Evolutionary conservation across 2,888 invertebrate genomes (phyloP).

Genomic region (Thereva nobilitata): DNA sequence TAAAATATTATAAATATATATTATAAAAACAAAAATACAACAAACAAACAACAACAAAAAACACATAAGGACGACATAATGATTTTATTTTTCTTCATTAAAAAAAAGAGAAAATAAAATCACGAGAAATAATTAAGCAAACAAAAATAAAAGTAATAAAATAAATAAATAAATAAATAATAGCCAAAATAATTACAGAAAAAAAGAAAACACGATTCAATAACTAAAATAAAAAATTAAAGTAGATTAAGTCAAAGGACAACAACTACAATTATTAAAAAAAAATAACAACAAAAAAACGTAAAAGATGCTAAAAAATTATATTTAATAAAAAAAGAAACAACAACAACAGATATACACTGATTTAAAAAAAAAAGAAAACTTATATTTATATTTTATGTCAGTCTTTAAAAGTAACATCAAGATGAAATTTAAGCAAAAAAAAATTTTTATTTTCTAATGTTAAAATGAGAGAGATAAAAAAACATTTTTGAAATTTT

Average conservation of each 20-base stretch:
- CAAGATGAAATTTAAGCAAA: conserved; percentile 4
- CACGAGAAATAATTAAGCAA: neutral
- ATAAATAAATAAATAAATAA: conserved; percentile 16
- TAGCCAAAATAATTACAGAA: conserved; percentile 14
- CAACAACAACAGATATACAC: conserved; percentile 2
- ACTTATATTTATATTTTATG: conserved; percentile 3
- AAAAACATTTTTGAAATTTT: conserved; percentile 28
- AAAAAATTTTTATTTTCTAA: conserved; percentile 21
- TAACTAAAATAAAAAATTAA: too few species aligned
- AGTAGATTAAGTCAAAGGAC: neutral
- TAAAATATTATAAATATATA: too few species aligned
- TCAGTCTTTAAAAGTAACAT: conserved; percentile 12
- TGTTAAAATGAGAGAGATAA: conserved; percentile 4
- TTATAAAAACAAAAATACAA: too few species aligned
- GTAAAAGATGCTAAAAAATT: neutral
- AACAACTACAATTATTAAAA: conserved; percentile 1
- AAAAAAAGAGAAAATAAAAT: too few species aligned
- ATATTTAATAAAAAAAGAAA: neutral
- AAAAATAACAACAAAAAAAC: conserved; percentile 3
- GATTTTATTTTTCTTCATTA: too few species aligned
- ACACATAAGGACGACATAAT: too few species aligned
- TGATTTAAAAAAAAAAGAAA: neutral
- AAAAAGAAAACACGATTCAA: conserved; percentile 11
- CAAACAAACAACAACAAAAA: too few species aligned
- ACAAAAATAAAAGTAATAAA: too few species aligned